These are phyloP conservation scores for Glossosoma conforme DNA, from an alignment of 1,140 invertebrate genomes.

Conservation along the genomic window DNA sequence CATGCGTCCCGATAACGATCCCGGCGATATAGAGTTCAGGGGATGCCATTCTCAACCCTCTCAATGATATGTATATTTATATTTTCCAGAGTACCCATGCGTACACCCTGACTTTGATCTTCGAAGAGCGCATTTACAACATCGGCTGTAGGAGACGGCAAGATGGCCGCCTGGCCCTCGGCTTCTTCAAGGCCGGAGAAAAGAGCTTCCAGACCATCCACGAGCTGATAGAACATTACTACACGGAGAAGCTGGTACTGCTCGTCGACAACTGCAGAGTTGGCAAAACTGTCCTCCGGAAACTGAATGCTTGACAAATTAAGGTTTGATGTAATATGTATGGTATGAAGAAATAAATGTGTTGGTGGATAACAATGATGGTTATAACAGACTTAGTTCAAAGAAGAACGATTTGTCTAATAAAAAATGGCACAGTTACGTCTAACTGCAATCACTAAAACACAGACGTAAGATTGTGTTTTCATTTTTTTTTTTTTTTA, in stretches of 20 bases:
- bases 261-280: slow-evolving; percentile 37
- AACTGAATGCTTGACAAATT: slow-evolving; percentile 16
- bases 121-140: slow-evolving; percentile 42
- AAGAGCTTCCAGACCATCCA: slow-evolving; percentile 40
- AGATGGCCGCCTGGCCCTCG: slow-evolving; percentile 42
- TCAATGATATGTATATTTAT: neutral
- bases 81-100: slow-evolving; percentile 41
- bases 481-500: no score
- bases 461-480: no score
- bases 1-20: no score
- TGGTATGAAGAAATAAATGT: no score
- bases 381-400: no score
- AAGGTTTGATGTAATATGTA: no score
- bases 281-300: slow-evolving; percentile 24
- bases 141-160: slow-evolving; percentile 40
- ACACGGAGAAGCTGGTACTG: slow-evolving; percentile 37
- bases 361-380: no score
- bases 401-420: no score
- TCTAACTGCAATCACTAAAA: no score
- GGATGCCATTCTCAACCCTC: neutral
- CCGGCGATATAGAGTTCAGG: no score
- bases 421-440: no score
- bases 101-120: slow-evolving; percentile 43
- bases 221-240: slow-evolving; percentile 43
- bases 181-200: slow-evolving; percentile 39